Conservation (phyloP, 2,797 vertebrate genomes). For the Urosaurus nigricauda region DNA sequence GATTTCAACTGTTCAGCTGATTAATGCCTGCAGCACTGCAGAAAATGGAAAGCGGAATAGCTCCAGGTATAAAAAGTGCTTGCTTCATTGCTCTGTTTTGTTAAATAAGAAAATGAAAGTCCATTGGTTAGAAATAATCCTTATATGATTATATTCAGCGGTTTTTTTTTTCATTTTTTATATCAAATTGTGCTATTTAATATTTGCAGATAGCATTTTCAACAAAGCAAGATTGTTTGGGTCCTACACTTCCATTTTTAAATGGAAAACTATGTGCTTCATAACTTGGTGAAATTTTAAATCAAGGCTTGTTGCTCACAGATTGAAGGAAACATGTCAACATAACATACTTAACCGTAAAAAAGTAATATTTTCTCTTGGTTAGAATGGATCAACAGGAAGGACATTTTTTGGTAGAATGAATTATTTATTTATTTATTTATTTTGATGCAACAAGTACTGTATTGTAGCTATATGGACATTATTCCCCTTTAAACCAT, state of each 20-base stretch:
- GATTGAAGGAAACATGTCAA: too few species aligned
- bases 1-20: slow-evolving; percentile 55
- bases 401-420: too few species aligned
- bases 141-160: slow-evolving; percentile 36
- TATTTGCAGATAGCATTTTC: slow-evolving; percentile 24
- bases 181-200: slow-evolving; percentile 30
- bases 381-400: too few species aligned
- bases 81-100: slow-evolving; percentile 55
- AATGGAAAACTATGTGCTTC: too few species aligned
- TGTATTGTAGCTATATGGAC: too few species aligned
- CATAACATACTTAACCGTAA: too few species aligned
- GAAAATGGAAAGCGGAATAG: slow-evolving; percentile 60
- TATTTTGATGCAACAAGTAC: too few species aligned
- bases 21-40: slow-evolving; percentile 57
- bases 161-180: not conserved
- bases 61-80: slow-evolving; percentile 52
- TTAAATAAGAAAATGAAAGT: slow-evolving; percentile 54
- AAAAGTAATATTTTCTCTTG: too few species aligned
- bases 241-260: too few species aligned
- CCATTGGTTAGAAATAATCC: slow-evolving; percentile 35
- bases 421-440: too few species aligned
- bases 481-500: too few species aligned
- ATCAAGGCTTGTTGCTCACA: not conserved
- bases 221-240: not conserved
- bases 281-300: not conserved